These are phyloP conservation scores for Tinea pellionella DNA, from an alignment of 2,888 invertebrate genomes.

Conservation along the genomic window DNA sequence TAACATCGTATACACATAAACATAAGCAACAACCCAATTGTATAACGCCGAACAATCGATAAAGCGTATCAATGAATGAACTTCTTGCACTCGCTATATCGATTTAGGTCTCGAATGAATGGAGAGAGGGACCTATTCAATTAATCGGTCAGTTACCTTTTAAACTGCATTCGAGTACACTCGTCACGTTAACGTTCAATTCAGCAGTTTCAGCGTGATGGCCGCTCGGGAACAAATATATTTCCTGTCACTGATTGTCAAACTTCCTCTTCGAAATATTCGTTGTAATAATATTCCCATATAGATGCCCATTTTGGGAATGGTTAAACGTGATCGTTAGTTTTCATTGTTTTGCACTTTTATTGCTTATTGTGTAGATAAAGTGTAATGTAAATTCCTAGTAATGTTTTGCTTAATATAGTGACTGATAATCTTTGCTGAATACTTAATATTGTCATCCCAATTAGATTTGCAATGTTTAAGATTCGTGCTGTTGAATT, in stretches of 20 bases:
- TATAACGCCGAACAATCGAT: neutral
- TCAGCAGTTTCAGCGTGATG: neutral
- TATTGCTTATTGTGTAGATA: neutral
- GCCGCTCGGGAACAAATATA: neutral
- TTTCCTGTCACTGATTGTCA: neutral
- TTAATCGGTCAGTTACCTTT: constrained; percentile 13
- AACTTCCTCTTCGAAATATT: neutral
- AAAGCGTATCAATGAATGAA: neutral
- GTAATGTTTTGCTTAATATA: too few species aligned
- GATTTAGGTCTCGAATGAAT: neutral
- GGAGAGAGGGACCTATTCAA: neutral
- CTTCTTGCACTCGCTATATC: neutral
- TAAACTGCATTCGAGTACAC: constrained; percentile 8
- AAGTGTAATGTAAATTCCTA: too few species aligned
- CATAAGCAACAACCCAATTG: neutral
- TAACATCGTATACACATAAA: neutral
- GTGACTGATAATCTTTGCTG: too few species aligned
- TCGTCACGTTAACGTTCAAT: neutral
- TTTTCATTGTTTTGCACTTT: neutral
- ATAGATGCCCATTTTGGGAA: neutral
- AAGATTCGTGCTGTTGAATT: too few species aligned
- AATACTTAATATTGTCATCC: too few species aligned
- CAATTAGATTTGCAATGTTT: too few species aligned
- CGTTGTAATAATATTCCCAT: neutral
- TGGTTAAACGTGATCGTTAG: neutral